Evolutionary conservation across 2,888 invertebrate species (phyloP).

Genomic region (Standfussiana lucernea): DNA sequence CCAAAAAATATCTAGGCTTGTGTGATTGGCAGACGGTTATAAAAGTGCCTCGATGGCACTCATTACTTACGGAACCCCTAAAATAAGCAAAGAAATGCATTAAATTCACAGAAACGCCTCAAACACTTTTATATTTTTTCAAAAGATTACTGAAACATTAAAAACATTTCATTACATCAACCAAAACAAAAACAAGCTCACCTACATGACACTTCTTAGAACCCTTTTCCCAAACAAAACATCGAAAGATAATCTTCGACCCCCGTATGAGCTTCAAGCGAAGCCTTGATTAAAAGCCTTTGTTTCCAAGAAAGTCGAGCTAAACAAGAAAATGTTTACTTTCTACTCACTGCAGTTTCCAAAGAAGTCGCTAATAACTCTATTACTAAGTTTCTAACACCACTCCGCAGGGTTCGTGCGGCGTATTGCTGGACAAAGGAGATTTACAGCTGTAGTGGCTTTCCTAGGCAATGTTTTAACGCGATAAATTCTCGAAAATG

Average conservation of each 20-base stretch:
- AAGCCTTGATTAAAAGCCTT: slow-evolving; percentile 66
- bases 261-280: slow-evolving; percentile 37
- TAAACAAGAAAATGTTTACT: slow-evolving; percentile 74
- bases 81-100: not conserved
- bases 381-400: slow-evolving; percentile 78
- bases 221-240: slow-evolving; percentile 35
- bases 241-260: slow-evolving; percentile 54
- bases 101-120: not conserved
- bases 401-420: slow-evolving; percentile 52
- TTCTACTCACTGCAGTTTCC: slow-evolving; percentile 65
- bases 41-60: not conserved
- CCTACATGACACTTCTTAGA: slow-evolving; percentile 9
- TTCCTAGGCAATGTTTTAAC: slow-evolving; percentile 31
- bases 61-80: not conserved
- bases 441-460: slow-evolving; percentile 58
- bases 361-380: slow-evolving; percentile 77
- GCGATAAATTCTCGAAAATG: slow-evolving; percentile 49
- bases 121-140: not conserved
- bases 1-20: not conserved
- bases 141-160: not conserved
- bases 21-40: not conserved
- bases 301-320: slow-evolving; percentile 66
- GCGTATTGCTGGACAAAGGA: slow-evolving; percentile 61
- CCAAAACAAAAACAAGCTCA: slow-evolving; percentile 27
- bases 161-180: not conserved